These are phyloP conservation scores for Micrasema minimum DNA, from an alignment of 1,140 invertebrate species.

Conservation along the genomic window DNA sequence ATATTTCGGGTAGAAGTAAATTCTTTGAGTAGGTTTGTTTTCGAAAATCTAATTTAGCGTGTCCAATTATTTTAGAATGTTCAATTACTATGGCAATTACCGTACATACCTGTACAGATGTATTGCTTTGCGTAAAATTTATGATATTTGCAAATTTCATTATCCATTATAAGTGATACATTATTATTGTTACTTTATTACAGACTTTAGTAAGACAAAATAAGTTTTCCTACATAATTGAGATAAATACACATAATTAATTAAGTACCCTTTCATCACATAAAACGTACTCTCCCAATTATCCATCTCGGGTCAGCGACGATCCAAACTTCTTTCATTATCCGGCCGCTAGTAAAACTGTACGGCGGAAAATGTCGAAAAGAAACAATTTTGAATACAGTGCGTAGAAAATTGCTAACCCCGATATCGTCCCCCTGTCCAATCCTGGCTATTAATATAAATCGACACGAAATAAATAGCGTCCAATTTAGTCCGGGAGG, in stretches of 20 bases:
- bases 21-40: too few relatives aligned
- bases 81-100: too few relatives aligned
- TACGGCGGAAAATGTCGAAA: slow-evolving; percentile 22
- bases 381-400: slow-evolving; percentile 41
- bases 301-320: slow-evolving; percentile 20
- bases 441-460: slow-evolving; percentile 43
- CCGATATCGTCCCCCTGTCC: slow-evolving; percentile 38
- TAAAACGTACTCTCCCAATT: slow-evolving; percentile 29
- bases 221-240: background rate
- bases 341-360: slow-evolving; percentile 10
- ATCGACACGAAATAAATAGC: slow-evolving; percentile 47
- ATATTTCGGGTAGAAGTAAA: too few relatives aligned
- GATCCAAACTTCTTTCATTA: slow-evolving; percentile 39
- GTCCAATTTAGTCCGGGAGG: slow-evolving; percentile 40
- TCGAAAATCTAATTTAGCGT: too few relatives aligned
- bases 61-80: too few relatives aligned
- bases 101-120: too few relatives aligned
- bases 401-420: slow-evolving; percentile 38
- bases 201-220: too few relatives aligned
- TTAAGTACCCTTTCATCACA: slow-evolving; percentile 10
- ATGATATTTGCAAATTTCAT: too few relatives aligned
- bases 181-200: too few relatives aligned
- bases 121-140: too few relatives aligned
- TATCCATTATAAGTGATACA: too few relatives aligned
- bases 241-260: slow-evolving; percentile 9